Conservation (phyloP, 1,140 invertebrate genomes). For the Chionoecetes opilio region DNA sequence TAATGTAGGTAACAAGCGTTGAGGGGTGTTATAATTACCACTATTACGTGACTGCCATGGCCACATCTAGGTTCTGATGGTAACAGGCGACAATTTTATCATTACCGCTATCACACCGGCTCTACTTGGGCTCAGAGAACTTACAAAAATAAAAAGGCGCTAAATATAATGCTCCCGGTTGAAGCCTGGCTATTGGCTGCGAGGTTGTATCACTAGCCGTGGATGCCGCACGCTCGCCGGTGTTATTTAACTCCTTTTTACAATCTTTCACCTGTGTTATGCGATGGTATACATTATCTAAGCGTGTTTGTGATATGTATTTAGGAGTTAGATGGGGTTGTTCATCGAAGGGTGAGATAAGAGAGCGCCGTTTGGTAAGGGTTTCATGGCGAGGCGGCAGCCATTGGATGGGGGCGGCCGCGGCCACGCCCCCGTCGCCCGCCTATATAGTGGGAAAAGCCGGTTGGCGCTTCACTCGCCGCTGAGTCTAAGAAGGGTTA, state of each 20-base stretch:
- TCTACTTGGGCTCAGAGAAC: not conserved
- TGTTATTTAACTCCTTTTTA: no score
- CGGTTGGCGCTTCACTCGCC: slow-evolving; percentile 61
- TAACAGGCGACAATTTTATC: not conserved
- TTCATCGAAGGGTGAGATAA: not conserved
- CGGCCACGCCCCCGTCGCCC: slow-evolving; percentile 52
- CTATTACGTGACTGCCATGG: no score
- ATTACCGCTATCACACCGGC: not conserved
- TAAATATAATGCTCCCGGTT: slow-evolving; percentile 57
- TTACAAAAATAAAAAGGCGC: slow-evolving; percentile 53
- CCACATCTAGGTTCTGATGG: not conserved
- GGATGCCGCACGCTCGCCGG: not conserved
- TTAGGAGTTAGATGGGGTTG: not conserved
- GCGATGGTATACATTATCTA: not conserved
- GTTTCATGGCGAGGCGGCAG: slow-evolving; percentile 14
- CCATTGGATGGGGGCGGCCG: not conserved
- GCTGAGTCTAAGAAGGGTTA: slow-evolving; percentile 67
- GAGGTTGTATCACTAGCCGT: not conserved
- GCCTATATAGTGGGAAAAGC: slow-evolving; percentile 61
- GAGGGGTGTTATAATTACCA: no score
- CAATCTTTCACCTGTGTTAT: no score
- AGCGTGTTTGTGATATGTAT: not conserved
- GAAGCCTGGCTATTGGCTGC: slow-evolving; percentile 46
- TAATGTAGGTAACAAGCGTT: no score
- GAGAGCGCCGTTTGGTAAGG: not conserved